A percentile compares a stretch with the other conserved stretches of the same genome.
Conservation (phyloP, 1,140 invertebrate species). For the Lethrus apterus region DNA sequence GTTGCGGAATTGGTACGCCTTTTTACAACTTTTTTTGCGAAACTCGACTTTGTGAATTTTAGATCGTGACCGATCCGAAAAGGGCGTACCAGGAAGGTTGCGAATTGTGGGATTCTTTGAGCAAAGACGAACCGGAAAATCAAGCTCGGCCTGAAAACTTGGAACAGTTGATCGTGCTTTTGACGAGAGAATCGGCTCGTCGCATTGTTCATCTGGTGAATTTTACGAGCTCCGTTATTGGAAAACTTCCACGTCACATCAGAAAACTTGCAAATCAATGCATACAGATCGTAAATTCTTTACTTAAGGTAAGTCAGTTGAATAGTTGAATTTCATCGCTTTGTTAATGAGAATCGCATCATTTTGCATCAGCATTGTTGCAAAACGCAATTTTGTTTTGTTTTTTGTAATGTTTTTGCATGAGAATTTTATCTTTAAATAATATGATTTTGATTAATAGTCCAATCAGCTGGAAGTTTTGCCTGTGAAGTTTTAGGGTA, state of each 20-base stretch:
- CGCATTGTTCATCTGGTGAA: conserved; percentile 69
- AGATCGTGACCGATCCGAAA: conserved; percentile 70
- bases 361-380: too few relatives aligned
- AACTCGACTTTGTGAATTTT: conserved; percentile 14
- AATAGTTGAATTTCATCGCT: too few relatives aligned
- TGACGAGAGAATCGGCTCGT: conserved; percentile 65
- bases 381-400: too few relatives aligned
- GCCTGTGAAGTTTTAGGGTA: too few relatives aligned
- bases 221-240: conserved; percentile 49
- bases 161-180: conserved; percentile 65
- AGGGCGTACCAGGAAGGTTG: conserved; percentile 64
- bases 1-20: conserved; percentile 63
- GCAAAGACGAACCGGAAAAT: conserved; percentile 71
- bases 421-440: too few relatives aligned
- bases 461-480: too few relatives aligned
- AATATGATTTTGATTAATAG: too few relatives aligned
- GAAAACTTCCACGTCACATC: conserved; percentile 46
- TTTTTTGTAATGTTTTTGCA: too few relatives aligned
- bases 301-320: conserved; percentile 29
- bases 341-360: too few relatives aligned
- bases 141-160: conserved; percentile 67
- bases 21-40: background rate
- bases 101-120: conserved; percentile 60
- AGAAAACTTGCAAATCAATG: conserved; percentile 19
- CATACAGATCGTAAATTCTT: conserved; percentile 26